Conservation (phyloP, 2,113 vertebrate genomes). For the Rhynchopsitta pachyrhyncha region DNA sequence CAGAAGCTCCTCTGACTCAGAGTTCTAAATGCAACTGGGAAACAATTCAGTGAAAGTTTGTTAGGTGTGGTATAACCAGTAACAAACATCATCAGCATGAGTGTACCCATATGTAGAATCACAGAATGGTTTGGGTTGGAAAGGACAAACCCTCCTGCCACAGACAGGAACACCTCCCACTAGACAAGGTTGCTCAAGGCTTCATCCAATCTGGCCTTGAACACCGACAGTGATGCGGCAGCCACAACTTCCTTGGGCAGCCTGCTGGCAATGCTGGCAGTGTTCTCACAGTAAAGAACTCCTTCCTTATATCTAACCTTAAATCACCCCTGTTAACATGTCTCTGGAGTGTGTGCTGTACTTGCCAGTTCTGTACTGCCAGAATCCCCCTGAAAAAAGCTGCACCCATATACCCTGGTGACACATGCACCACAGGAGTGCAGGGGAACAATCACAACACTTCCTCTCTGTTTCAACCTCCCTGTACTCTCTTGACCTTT, state of each 20-base stretch:
- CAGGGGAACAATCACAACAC: rapidly evolving
- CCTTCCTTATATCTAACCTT: background rate
- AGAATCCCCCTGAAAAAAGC: background rate
- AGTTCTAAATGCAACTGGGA: background rate
- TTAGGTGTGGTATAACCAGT: background rate
- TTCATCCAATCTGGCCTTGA: background rate
- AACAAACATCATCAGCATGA: background rate
- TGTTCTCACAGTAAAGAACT: background rate
- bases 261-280: background rate
- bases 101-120: no score
- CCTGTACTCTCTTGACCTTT: background rate
- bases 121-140: no score
- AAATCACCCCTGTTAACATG: background rate
- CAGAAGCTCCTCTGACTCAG: background rate
- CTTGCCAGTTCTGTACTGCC: no score
- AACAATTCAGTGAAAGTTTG: background rate
- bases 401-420: background rate
- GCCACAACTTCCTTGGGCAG: background rate
- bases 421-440: background rate
- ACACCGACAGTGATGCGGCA: background rate
- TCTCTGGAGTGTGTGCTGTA: background rate
- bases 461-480: rapidly evolving
- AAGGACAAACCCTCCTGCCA: background rate
- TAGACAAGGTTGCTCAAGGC: background rate
- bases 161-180: background rate